Evolutionary conservation across 2,888 invertebrate genomes (phyloP), one percentile per base, ranked within the genome.

Genomic region (Phortica okadai): DNA sequence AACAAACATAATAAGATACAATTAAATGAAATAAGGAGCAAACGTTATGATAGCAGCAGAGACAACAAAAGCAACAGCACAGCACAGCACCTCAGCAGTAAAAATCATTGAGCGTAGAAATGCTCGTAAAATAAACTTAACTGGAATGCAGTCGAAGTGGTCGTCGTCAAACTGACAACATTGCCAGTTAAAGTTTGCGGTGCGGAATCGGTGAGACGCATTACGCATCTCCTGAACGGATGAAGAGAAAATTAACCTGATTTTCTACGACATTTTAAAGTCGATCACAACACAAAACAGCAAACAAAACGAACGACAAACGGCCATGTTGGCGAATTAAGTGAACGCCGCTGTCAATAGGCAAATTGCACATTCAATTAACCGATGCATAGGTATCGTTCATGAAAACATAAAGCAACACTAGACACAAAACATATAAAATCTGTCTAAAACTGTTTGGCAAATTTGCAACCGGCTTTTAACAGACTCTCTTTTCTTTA

Each of bases 31-130:
- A 67, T 33, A 67, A 67, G 75, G 78, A 75, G 64, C 59, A 73
- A 85, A 85, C 79, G 78, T 83, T 83, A 86, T 84, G 82, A 84
- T 84, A 82, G 75, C 78, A 64, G 73, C 75, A 67, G 59, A 74
- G 69, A 75, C 74, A 74, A 41, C 56, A 70, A 58, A 42, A 72
- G 45, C 54, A 59, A 70, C 44, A 25, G 25, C 45, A 41, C 75
- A 79, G 76, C 76, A 64, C 77, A 50, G 42, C 58, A 75, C 45
- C 77, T 76, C 44, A 25, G 25, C 45, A 41, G 33, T 11, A 45
- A 33, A 59, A 73, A 73, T 54, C 16, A 78, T 74, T 78, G 76
- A 75, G 59, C 77, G 42, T 64, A 75, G 72, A 73, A 66, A 67
- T 70, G 33, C 10, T 33, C 78, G 73, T 75, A 75, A 74, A 69